Percentiles rank a stretch among this genome's conserved stretches.
These are phyloP conservation scores for Cichladusa arquata DNA, from an alignment of 2,113 vertebrate species.

Conservation along the genomic window DNA sequence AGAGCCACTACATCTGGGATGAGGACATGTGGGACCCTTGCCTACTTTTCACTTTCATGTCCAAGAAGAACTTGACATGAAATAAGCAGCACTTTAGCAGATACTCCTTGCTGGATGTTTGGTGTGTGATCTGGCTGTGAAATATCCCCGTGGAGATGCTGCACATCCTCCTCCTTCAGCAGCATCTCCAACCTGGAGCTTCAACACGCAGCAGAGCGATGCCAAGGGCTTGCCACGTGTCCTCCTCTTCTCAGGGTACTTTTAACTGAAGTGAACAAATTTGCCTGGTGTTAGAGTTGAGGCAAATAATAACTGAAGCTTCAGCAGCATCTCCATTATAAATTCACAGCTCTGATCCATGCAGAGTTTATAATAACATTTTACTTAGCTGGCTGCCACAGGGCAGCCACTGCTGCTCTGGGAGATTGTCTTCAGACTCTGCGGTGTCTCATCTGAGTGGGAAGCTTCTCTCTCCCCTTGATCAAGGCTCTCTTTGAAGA, in stretches of 20 bases:
- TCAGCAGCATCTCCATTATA: constrained; percentile 13
- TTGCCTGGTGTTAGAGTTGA: neutral
- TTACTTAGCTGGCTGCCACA: constrained; percentile 35
- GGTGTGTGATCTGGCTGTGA: neutral
- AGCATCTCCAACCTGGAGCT: neutral
- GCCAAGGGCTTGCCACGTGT: neutral
- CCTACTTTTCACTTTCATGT: neutral
- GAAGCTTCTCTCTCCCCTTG: constrained; percentile 17
- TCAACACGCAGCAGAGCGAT: neutral
- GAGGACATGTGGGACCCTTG: neutral
- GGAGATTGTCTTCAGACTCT: constrained; percentile 24
- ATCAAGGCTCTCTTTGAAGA: constrained; percentile 55
- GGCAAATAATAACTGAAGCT: constrained; percentile 34
- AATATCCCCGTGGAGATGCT: neutral
- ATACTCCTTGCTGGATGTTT: neutral
- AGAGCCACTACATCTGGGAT: rapidly evolving
- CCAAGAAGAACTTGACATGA: neutral
- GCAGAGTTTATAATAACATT: constrained; percentile 56
- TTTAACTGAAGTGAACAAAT: constrained; percentile 11
- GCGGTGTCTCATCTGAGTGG: neutral
- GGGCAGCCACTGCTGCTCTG: constrained; percentile 33
- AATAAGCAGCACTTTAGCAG: neutral
- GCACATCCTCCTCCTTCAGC: neutral
- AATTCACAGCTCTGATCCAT: constrained; percentile 62
- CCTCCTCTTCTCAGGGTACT: neutral